Evolutionary conservation across 1,140 invertebrate genomes (phyloP), one percentile per base, ranked within the genome.

Genomic region (Rhagoletis zephyria): DNA sequence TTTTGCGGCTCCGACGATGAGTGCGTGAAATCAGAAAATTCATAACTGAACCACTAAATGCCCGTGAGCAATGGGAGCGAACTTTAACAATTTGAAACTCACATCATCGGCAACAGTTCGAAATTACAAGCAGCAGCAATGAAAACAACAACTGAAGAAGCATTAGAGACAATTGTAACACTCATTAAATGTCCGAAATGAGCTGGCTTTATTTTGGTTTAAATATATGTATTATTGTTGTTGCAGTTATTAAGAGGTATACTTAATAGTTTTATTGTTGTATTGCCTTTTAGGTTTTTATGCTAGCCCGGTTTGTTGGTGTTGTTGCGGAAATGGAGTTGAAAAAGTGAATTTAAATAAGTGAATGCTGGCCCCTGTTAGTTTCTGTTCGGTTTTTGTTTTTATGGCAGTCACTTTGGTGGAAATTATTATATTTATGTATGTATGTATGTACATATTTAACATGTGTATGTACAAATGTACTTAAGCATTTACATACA

Each of bases 21-120:
- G 48, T 81, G 74, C 48, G 74, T 81, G 74, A 81, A 81, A 81
- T 56, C 74, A 56, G 74, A 81, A 81, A 81, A 81, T 81, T 81
- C 74, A n/a, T 81, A 59, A 81, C 74, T 81, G 48, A 81, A 16
- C 30, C 56, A 56, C 9, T 48, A 42, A 74, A 16, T 74, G 70
- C 42, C 48, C 19, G 19, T 16, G 74, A 56, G 2, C 48, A 56
- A n/a, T 14, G 48, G 16, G 12, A 63, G 74, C 16, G n/a, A 81
- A 81, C n/a, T 56, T 81, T 30, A 81, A 56, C 48, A 74, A 81
- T 59, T 81, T 56, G 1, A 56, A 81, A 81, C 16, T 56, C 56
- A 45, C 16, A 81, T 48, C 45, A n/a, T n/a, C 14, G 48, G 30
- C 70, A 77, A 77, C 70, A 77, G 48, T 45, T n/a, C 42, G 14